Base-by-base conservation (phyloP, 2,113 vertebrate species). In the Murina feae region DNA sequence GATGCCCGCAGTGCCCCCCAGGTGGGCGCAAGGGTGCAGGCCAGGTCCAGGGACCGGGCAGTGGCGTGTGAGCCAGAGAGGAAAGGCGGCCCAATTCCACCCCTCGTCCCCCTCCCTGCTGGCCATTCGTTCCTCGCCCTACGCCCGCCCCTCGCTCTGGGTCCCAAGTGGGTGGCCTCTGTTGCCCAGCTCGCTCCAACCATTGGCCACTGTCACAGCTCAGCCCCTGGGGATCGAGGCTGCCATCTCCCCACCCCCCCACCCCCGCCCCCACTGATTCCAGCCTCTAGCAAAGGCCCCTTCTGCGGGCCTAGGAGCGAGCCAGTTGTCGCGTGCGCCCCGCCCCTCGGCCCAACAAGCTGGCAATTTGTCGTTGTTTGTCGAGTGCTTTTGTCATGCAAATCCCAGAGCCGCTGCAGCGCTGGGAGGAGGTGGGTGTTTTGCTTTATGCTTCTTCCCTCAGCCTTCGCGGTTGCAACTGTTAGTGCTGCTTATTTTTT, bases 321-420 rank as follows among this genome's bases (percentile, higher is more conserved):
- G 93, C 97, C 98, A 97, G 96, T 98, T 98, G 98, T 98, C 98
- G 95, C 96, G 86, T 89, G 96, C 96, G 97, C 98, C 98, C 98
- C 96, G 97, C 96, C 97, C 98, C 98, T n/a, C n/a, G n/a, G n/a
- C 97, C 97, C 93, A 96, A 98, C 98, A 98, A 37, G 96, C 98
- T 97, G 97, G 97, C 98, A 98, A 98, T 98, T 98, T 98, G 98
- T 98, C 98, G 98, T 98, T 98, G 98, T 98, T 97, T 98, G 98
- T 98, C 98, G 97, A 98, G 97, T 98, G 98, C 97, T 97, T 98
- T 98, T 98, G 98, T 98, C 98, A 98, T 98, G 98, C 97, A 98
- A 98, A 98, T 98, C 96, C 95, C 37, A 68, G 76, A 97, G 97
- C 97, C 76, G 44, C 90, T 72, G 68, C 81, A 42, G 9, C 0